Conservation (phyloP, 2,888 invertebrate species). For the Lepas anatifera region DNA sequence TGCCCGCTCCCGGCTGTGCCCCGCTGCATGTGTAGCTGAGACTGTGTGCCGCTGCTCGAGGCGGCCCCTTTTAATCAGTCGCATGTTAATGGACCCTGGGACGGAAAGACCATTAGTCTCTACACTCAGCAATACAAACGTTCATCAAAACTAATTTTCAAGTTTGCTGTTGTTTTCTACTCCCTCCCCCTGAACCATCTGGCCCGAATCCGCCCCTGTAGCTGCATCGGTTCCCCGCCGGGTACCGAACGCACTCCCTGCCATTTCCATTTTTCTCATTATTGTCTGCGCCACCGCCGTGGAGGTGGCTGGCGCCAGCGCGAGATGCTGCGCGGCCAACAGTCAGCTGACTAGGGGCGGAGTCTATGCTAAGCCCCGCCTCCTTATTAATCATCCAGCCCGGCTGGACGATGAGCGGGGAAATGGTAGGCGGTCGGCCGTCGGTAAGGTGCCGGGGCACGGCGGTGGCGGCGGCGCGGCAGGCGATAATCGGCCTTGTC, state of each 20-base stretch:
- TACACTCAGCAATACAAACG: no score
- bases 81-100: no score
- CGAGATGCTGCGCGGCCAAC: neutral
- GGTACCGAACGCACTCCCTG: neutral
- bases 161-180: no score
- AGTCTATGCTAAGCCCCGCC: neutral
- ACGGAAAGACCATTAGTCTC: no score
- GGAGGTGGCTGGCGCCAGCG: neutral
- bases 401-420: neutral
- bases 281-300: neutral
- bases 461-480: neutral
- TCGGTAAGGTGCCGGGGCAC: neutral
- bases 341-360: conserved; percentile 1
- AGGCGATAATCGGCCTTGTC: neutral
- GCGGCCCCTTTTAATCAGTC: no score
- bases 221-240: neutral
- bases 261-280: conserved; percentile 12
- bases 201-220: neutral
- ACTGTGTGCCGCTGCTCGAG: no score
- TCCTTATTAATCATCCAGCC: conserved; percentile 10
- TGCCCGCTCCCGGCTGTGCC: no score
- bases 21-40: no score
- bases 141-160: no score
- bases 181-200: no score
- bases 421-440: conserved; percentile 5